These are phyloP conservation scores for Leuctra nigra DNA, from an alignment of 2,888 invertebrate genomes.

Conservation along the genomic window DNA sequence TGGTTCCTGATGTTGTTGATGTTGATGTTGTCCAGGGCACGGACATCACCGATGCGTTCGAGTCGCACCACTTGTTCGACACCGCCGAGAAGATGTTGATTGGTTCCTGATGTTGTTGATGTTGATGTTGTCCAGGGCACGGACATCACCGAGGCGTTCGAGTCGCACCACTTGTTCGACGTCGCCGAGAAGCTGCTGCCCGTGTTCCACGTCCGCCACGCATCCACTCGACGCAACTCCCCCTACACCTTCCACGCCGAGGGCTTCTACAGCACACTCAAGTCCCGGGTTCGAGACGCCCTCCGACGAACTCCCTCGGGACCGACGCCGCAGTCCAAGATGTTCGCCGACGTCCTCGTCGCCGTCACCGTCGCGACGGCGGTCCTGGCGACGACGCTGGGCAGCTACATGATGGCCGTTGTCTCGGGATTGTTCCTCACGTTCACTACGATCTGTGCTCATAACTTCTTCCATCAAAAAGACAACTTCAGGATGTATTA, in stretches of 20 bases:
- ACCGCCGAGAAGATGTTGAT: too few relatives aligned
- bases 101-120: too few relatives aligned
- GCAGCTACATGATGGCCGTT: constrained; percentile 37
- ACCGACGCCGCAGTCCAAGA: constrained; percentile 8
- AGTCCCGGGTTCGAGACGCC: constrained; percentile 18
- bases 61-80: too few relatives aligned
- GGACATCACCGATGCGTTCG: too few relatives aligned
- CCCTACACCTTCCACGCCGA: constrained; percentile 66
- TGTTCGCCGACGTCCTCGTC: constrained; percentile 37
- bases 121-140: too few relatives aligned
- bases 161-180: constrained; percentile 55
- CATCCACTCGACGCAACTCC: constrained; percentile 55
- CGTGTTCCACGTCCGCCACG: constrained; percentile 45
- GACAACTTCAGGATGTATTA: constrained; percentile 75
- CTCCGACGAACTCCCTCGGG: constrained; percentile 10
- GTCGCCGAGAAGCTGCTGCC: constrained; percentile 50
- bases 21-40: too few relatives aligned
- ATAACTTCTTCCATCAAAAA: constrained; percentile 70
- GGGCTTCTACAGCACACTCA: constrained; percentile 65
- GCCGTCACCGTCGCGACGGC: constrained; percentile 39
- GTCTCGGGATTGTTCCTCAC: constrained; percentile 52
- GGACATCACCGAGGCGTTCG: constrained; percentile 53
- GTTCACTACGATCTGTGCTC: constrained; percentile 55
- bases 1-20: too few relatives aligned
- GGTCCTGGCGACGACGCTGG: constrained; percentile 30